These are phyloP conservation scores for Microctenopoma steveboyesi DNA, from an alignment of 2,797 vertebrate genomes.

Conservation along the genomic window DNA sequence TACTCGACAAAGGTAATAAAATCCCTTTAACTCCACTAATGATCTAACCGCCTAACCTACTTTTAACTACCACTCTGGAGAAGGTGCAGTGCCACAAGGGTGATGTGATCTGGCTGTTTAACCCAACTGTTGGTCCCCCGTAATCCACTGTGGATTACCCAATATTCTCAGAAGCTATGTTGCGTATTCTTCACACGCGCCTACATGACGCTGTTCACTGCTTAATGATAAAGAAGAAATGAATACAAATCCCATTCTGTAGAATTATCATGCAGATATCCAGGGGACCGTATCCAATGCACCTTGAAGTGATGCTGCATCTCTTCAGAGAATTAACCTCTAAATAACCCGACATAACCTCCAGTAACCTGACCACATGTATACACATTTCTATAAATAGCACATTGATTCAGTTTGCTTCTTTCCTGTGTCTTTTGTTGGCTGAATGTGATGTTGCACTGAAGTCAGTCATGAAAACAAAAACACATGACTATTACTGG, in stretches of 20 bases:
- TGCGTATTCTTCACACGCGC: background rate
- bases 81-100: constrained; percentile 86
- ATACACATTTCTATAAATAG: constrained; percentile 56
- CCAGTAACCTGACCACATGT: constrained; percentile 85
- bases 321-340: constrained; percentile 84
- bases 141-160: constrained; percentile 4
- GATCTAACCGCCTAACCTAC: constrained; percentile 81
- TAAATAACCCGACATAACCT: constrained; percentile 90
- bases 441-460: constrained; percentile 78
- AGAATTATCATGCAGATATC: constrained; percentile 12
- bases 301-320: constrained; percentile 81
- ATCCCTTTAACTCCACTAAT: constrained; percentile 90
- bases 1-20: constrained; percentile 99
- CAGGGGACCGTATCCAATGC: constrained; percentile 54
- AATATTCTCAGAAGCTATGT: background rate
- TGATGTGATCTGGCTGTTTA: constrained; percentile 52
- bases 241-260: background rate
- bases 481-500: constrained; percentile 42
- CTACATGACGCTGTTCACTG: background rate
- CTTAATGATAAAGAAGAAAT: background rate
- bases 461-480: constrained; percentile 50
- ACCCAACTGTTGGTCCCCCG: constrained; percentile 33
- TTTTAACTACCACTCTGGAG: constrained; percentile 84
- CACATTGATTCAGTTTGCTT: constrained; percentile 66
- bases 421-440: constrained; percentile 81